Percentiles rank a stretch among this genome's conserved stretches.
phyloP scores from a whole-genome alignment of 2,113 vertebrate genomes.

The Hystrix cristata region DNA sequence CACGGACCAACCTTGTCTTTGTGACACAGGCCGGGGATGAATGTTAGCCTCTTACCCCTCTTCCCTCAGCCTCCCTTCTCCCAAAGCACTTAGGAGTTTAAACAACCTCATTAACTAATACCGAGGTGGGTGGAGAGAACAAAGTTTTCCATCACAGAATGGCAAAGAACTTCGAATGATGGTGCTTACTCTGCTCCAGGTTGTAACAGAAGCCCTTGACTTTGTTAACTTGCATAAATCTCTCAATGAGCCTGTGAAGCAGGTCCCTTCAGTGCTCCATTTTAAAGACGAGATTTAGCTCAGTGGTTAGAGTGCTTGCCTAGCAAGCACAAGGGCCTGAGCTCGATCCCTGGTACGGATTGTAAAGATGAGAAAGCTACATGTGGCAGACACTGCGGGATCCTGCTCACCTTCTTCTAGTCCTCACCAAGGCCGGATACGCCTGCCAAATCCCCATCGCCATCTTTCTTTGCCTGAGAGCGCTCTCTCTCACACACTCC shows the following conservation, averaged over 20 bases:
- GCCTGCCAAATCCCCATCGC: not conserved
- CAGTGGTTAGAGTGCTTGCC: too few relatives aligned
- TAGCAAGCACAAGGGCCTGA: too few relatives aligned
- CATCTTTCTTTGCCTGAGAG: not conserved
- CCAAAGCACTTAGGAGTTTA: not conserved
- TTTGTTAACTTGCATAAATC: not conserved
- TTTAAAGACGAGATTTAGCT: not conserved
- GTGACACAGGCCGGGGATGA: not conserved
- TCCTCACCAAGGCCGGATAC: accelerated
- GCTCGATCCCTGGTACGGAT: too few relatives aligned
- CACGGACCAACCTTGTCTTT: not conserved
- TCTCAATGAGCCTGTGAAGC: not conserved
- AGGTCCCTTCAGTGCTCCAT: too few relatives aligned
- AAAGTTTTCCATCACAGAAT: not conserved
- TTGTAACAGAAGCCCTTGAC: not conserved
- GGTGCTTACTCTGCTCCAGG: too few relatives aligned
- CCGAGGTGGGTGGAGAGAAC: not conserved
- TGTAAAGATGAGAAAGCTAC: not conserved
- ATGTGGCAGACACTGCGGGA: not conserved
- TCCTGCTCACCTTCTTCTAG: not conserved
- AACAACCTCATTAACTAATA: not conserved
- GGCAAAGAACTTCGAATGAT: not conserved
- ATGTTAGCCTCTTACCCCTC: not conserved
- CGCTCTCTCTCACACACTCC: not conserved
- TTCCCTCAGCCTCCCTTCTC: not conserved